A percentile compares a stretch with the other conserved stretches of the same genome.
Evolutionary conservation across 2,888 invertebrate species (phyloP).

Genomic region (Epinotia ramella): DNA sequence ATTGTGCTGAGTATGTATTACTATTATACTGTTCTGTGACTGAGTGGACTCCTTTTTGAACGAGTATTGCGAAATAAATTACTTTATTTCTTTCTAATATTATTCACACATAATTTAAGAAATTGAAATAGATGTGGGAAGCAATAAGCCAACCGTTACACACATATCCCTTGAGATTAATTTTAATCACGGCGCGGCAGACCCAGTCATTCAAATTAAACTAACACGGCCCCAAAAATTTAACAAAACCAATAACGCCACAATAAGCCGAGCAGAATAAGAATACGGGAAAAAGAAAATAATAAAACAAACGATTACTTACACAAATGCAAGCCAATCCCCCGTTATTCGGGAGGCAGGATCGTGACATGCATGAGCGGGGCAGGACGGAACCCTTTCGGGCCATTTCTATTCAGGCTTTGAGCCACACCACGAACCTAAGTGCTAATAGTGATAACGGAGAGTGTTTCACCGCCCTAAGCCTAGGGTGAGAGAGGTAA

Average conservation of each 20-base stretch:
- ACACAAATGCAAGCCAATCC: conserved; percentile 65
- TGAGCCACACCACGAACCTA: conserved; percentile 62
- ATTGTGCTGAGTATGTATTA: too few species aligned
- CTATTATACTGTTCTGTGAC: too few species aligned
- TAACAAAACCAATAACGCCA: conserved; percentile 46
- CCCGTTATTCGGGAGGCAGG: conserved; percentile 58
- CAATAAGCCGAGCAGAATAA: conserved; percentile 46
- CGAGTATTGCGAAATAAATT: too few species aligned
- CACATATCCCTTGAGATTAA: conserved; percentile 4
- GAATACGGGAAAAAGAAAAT: conserved; percentile 58
- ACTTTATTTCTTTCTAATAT: too few species aligned
- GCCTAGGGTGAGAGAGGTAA: conserved; percentile 57
- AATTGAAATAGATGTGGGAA: neutral
- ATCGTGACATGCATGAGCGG: conserved; percentile 71
- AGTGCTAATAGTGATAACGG: conserved; percentile 74
- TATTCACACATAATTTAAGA: too few species aligned
- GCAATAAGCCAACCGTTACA: neutral
- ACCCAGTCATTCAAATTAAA: conserved; percentile 34
- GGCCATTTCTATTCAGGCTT: conserved; percentile 74
- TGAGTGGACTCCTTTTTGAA: too few species aligned
- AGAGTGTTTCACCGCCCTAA: conserved; percentile 54
- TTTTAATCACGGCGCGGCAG: neutral
- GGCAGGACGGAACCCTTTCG: conserved; percentile 57
- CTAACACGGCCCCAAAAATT: conserved; percentile 40
- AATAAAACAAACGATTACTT: conserved; percentile 70